Percentiles rank a stretch among this genome's conserved stretches.
Evolutionary conservation across 2,888 invertebrate genomes (phyloP).

Genomic region (Creontiades dilutus): DNA sequence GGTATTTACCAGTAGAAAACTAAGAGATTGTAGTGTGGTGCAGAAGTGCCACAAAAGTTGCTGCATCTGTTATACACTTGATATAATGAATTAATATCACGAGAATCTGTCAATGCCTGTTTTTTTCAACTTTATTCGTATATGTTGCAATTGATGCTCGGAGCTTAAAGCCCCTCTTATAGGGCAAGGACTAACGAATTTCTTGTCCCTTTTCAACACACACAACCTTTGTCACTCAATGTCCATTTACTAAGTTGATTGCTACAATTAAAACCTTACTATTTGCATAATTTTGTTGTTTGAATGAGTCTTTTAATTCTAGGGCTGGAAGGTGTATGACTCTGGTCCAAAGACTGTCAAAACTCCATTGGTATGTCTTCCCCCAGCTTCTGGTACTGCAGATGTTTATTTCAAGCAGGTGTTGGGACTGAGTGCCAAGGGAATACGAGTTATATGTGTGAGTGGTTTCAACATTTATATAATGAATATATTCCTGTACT

Average conservation of each 20-base stretch:
- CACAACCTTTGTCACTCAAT: not conserved
- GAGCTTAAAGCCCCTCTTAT: too few species aligned
- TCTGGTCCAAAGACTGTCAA: conserved; percentile 89
- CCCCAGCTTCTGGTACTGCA: conserved; percentile 93
- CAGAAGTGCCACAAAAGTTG: too few species aligned
- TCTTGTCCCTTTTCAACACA: not conserved
- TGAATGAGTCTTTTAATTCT: not conserved
- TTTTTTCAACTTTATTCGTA: too few species aligned
- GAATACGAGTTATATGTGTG: conserved; percentile 89
- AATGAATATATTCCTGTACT: not conserved
- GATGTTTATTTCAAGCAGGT: conserved; percentile 93
- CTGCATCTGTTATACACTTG: too few species aligned
- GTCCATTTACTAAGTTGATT: not conserved
- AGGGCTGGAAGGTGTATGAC: conserved; percentile 93
- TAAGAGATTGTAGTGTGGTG: too few species aligned
- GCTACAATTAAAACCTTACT: not conserved
- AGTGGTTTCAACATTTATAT: conserved; percentile 71
- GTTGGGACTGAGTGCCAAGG: conserved; percentile 87
- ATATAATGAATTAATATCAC: too few species aligned
- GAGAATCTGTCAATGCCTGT: too few species aligned
- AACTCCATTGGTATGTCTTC: conserved; percentile 90
- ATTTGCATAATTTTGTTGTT: not conserved
- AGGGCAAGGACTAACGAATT: not conserved
- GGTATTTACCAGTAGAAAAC: too few species aligned
- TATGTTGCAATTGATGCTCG: too few species aligned